Conservation (phyloP, 1,140 invertebrate species). For the Venustaconcha ellipsiformis region DNA sequence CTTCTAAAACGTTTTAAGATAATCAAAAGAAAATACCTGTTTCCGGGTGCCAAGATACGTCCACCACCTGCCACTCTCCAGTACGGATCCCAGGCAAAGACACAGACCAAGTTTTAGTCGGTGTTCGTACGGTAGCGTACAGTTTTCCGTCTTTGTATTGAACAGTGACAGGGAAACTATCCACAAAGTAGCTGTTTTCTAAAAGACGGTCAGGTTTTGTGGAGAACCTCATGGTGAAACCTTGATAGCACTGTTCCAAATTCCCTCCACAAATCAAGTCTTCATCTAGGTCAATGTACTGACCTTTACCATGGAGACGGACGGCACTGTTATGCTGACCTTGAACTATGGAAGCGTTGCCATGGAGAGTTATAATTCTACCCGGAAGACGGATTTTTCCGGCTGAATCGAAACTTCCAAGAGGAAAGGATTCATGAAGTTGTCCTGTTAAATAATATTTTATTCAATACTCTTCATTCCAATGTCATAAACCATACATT, state of each 20-base stretch:
- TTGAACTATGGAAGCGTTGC: conserved; percentile 32
- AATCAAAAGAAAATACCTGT: conserved; percentile 23
- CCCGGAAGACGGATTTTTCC: conserved; percentile 24
- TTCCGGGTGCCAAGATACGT: conserved; percentile 63
- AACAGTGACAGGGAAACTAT: conserved; percentile 59
- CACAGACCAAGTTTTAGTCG: conserved; percentile 54
- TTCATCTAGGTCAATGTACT: conserved; percentile 58
- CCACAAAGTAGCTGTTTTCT: conserved; percentile 61
- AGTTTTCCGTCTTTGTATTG: conserved; percentile 61
- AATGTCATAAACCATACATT: conserved; percentile 15
- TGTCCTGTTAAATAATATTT: conserved; percentile 21
- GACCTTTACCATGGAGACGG: conserved; percentile 49
- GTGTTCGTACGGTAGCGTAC: conserved; percentile 52
- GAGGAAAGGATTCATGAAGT: conserved; percentile 12
- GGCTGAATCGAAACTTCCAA: conserved; percentile 3
- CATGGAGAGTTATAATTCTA: conserved; percentile 42
- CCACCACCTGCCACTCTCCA: conserved; percentile 59
- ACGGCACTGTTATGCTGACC: conserved; percentile 41
- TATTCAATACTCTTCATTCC: conserved; percentile 18
- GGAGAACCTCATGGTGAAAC: conserved; percentile 52
- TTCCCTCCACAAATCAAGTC: conserved; percentile 57
- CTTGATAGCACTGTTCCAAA: conserved; percentile 54
- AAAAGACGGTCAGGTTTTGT: conserved; percentile 48
- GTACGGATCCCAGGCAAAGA: conserved; percentile 44
- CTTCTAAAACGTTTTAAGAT: background rate